phyloP scores from a whole-genome alignment of 2,113 vertebrate genomes.

The Hydrochoerus hydrochaeris region DNA sequence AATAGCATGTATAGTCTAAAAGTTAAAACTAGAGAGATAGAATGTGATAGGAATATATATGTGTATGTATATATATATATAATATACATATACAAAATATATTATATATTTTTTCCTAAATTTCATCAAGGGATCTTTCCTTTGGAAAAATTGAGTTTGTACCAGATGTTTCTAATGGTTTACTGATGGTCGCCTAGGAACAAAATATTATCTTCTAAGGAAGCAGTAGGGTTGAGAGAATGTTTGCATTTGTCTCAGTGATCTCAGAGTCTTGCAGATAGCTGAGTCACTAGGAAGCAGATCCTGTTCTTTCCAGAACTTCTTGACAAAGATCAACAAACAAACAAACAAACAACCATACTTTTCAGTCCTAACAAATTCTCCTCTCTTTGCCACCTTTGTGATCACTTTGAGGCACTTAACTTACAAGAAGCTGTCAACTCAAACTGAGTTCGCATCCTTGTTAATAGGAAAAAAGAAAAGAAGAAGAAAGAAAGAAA shows the following conservation, averaged over 20 bases:
- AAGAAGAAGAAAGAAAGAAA: not conserved
- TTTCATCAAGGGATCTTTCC: slow-evolving; percentile 33
- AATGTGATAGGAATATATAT: too few relatives aligned
- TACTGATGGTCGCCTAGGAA: slow-evolving; percentile 24
- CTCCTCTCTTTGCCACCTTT: not conserved
- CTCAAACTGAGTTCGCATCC: not conserved
- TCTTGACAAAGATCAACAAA: slow-evolving; percentile 44
- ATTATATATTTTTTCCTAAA: not conserved
- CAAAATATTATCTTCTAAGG: slow-evolving; percentile 39
- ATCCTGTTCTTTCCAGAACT: not conserved
- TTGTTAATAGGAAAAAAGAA: not conserved
- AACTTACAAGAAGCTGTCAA: not conserved
- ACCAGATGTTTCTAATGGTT: slow-evolving; percentile 52
- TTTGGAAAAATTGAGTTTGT: not conserved
- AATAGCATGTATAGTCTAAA: too few relatives aligned
- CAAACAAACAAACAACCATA: not conserved
- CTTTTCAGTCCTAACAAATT: not conserved
- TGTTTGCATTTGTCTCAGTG: slow-evolving; percentile 52
- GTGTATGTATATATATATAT: too few relatives aligned
- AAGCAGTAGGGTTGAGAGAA: not conserved
- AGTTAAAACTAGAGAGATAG: too few relatives aligned
- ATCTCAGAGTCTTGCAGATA: slow-evolving; percentile 33
- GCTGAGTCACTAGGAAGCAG: not conserved
- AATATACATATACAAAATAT: too few relatives aligned
- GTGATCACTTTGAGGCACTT: not conserved